Conservation (phyloP, 2,113 vertebrate species). For the Corynorhinus townsendii region DNA sequence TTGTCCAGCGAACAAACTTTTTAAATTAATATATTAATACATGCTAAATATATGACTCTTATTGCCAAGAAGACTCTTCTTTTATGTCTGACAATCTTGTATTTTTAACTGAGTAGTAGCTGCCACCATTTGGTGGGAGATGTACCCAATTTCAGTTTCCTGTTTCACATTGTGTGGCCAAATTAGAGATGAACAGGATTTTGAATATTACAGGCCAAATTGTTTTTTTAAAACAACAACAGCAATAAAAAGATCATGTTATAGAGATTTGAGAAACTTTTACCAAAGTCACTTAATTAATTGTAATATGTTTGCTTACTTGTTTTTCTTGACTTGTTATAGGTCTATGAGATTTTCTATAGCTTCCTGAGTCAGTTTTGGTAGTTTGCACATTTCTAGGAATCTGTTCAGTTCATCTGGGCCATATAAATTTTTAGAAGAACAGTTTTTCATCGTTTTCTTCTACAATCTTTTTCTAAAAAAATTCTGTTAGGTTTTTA, state of each 20-base stretch:
- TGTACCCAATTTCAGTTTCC: not conserved
- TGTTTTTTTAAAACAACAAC: not conserved
- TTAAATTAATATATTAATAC: not conserved
- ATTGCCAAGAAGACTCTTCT: not conserved
- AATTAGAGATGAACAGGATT: not conserved
- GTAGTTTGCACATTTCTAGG: not conserved
- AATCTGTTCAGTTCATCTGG: not conserved
- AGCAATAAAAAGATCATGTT: not conserved
- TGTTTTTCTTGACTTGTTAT: not conserved
- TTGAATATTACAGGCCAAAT: not conserved
- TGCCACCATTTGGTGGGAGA: not conserved
- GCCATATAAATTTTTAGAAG: not conserved
- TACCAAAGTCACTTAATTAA: not conserved
- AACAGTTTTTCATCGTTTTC: not conserved
- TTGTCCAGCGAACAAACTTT: not conserved
- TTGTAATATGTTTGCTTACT: not conserved
- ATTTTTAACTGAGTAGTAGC: not conserved
- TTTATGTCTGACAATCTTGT: not conserved
- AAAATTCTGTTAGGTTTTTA: not conserved
- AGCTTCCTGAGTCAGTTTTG: not conserved
- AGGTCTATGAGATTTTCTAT: not conserved
- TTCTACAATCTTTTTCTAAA: not conserved
- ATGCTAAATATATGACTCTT: not conserved
- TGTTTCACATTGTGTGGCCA: not conserved
- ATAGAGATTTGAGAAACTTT: not conserved